These are phyloP conservation scores for Chromoteleia sp. DNA, from an alignment of 2,888 invertebrate species.

Conservation along the genomic window DNA sequence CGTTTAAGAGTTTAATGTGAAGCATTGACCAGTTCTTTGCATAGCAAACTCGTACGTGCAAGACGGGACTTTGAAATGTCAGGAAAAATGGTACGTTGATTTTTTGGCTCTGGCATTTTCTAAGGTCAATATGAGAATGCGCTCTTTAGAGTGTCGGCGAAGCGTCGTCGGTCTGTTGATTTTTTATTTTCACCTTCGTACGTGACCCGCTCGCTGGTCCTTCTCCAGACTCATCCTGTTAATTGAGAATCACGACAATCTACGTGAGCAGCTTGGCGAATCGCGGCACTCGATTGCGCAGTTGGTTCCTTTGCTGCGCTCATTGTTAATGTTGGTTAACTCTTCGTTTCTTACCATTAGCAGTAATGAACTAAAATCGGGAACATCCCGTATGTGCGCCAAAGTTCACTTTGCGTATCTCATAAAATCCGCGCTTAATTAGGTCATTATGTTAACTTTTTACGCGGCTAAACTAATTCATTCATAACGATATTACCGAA, in stretches of 20 bases:
- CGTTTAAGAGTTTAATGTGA: constrained; percentile 23
- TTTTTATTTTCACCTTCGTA: constrained; percentile 72
- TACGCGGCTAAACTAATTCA: background rate
- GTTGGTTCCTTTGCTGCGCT: constrained; percentile 58
- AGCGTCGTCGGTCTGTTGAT: constrained; percentile 72
- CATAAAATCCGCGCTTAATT: constrained; percentile 13
- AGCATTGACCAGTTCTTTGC: constrained; percentile 39
- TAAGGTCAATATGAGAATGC: constrained; percentile 68
- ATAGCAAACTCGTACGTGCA: constrained; percentile 36
- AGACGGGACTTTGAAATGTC: constrained; percentile 45
- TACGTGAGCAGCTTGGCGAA: constrained; percentile 77
- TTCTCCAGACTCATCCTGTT: constrained; percentile 71
- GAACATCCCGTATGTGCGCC: constrained; percentile 30
- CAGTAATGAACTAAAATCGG: constrained; percentile 59
- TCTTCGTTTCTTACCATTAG: constrained; percentile 47
- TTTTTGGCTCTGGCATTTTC: constrained; percentile 67
- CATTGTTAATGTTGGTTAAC: constrained; percentile 61
- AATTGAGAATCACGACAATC: constrained; percentile 80
- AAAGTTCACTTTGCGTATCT: constrained; percentile 48
- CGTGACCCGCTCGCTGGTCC: constrained; percentile 65
- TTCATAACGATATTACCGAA: background rate
- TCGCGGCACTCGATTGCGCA: constrained; percentile 73
- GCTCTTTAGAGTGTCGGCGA: constrained; percentile 57
- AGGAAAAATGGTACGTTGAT: constrained; percentile 53
- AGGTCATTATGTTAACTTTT: constrained; percentile 20